These are phyloP conservation scores for Chrysotoxum bicinctum DNA, from an alignment of 2,888 invertebrate species.

Conservation along the genomic window DNA sequence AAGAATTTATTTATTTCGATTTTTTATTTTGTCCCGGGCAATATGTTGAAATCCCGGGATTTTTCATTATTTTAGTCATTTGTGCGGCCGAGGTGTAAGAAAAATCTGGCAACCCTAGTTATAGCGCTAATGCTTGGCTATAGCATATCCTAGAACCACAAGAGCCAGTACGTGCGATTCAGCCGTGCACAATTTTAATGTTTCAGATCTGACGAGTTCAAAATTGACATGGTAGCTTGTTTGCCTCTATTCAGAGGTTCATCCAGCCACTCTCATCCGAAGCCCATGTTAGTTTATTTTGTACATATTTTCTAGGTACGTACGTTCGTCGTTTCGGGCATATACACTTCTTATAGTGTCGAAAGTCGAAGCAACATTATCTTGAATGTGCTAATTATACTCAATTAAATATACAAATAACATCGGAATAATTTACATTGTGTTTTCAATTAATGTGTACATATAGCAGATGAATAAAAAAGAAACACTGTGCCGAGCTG, in stretches of 20 bases:
- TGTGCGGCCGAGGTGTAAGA: too few relatives aligned
- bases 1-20: too few relatives aligned
- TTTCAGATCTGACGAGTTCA: background rate
- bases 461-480: conserved; percentile 45
- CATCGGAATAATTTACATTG: conserved; percentile 68
- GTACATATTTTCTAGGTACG: background rate
- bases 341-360: conserved; percentile 18
- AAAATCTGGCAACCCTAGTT: too few relatives aligned
- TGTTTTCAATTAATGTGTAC: conserved; percentile 68
- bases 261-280: background rate
- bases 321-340: background rate
- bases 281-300: background rate
- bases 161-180: too few relatives aligned
- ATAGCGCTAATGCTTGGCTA: too few relatives aligned
- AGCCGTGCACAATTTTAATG: too few relatives aligned
- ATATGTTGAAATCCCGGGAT: too few relatives aligned
- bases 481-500: background rate
- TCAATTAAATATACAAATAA: conserved; percentile 71
- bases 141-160: too few relatives aligned
- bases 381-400: conserved; percentile 63
- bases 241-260: too few relatives aligned
- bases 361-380: conserved; percentile 40
- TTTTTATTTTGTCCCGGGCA: too few relatives aligned
- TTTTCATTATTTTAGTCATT: too few relatives aligned
- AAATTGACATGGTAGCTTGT: conserved; percentile 47